These are phyloP conservation scores for Aegotheles bennettii DNA, from an alignment of 2,113 vertebrate species.

Conservation along the genomic window DNA sequence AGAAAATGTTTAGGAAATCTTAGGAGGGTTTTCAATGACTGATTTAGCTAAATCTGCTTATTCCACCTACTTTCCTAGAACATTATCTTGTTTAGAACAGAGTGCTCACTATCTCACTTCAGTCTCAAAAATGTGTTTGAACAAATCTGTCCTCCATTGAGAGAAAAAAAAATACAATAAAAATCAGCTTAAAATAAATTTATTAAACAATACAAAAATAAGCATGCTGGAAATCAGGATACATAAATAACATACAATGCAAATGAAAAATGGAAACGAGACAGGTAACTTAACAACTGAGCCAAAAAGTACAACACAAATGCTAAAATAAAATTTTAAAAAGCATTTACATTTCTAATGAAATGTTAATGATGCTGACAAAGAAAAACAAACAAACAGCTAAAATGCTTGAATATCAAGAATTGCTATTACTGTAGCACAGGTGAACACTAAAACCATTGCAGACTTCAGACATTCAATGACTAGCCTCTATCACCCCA, in stretches of 20 bases:
- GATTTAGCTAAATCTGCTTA: neutral
- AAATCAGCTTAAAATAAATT: constrained; percentile 81
- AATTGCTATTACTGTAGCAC: constrained; percentile 67
- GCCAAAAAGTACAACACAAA: constrained; percentile 69
- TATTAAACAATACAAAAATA: constrained; percentile 82
- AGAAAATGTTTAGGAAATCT: neutral
- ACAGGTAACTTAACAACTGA: constrained; percentile 73
- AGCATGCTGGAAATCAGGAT: constrained; percentile 72
- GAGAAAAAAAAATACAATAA: constrained; percentile 71
- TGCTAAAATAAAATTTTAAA: constrained; percentile 72
- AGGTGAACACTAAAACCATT: constrained; percentile 66
- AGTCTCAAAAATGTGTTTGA: neutral
- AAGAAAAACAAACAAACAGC: constrained; percentile 64
- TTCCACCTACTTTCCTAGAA: neutral
- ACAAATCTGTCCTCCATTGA: constrained; percentile 36
- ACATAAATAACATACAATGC: constrained; percentile 82
- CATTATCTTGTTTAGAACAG: neutral
- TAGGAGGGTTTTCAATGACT: neutral
- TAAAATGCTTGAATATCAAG: constrained; percentile 83
- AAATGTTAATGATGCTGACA: constrained; percentile 75
- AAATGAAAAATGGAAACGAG: constrained; percentile 75
- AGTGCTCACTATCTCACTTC: neutral
- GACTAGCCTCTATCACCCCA: neutral
- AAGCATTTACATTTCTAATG: constrained; percentile 79
- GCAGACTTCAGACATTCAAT: neutral